Evolutionary conservation across 2,797 vertebrate genomes (phyloP).

Genomic region (Myioborus miniatus): DNA sequence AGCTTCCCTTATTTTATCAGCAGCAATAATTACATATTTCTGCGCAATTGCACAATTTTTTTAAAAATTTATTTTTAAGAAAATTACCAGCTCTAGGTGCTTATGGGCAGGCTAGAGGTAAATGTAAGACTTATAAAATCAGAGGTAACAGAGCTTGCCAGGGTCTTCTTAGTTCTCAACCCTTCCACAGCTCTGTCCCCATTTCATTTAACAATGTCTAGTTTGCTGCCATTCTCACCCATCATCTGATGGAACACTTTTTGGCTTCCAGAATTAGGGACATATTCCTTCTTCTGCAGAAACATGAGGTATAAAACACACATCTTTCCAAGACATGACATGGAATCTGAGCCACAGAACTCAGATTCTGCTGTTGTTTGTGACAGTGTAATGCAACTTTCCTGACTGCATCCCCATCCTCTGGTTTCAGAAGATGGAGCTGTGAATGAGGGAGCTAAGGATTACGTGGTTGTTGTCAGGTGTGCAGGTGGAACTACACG

Average conservation of each 20-base stretch:
- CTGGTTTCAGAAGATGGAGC: neutral
- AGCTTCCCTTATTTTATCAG: neutral
- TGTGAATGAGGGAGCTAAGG: neutral
- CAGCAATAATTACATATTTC: neutral
- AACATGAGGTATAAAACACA: neutral
- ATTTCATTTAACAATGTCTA: neutral
- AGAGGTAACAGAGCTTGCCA: neutral
- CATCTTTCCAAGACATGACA: neutral
- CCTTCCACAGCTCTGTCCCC: neutral
- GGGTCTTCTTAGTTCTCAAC: neutral
- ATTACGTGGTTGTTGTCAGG: neutral
- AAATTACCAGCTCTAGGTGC: neutral
- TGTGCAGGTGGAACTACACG: neutral
- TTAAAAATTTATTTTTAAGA: neutral
- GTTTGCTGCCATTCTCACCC: neutral
- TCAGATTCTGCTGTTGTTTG: neutral
- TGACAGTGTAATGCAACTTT: neutral
- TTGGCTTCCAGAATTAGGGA: neutral
- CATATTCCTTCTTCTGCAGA: neutral
- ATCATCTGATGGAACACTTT: neutral
- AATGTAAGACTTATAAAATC: neutral
- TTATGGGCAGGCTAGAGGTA: neutral
- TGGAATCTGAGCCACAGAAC: neutral
- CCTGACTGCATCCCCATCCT: neutral
- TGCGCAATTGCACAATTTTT: neutral